Percentiles rank a stretch among this genome's conserved stretches.
These are phyloP conservation scores for Caenorhabditis virilis DNA, from an alignment of 2,888 invertebrate species.

Conservation along the genomic window DNA sequence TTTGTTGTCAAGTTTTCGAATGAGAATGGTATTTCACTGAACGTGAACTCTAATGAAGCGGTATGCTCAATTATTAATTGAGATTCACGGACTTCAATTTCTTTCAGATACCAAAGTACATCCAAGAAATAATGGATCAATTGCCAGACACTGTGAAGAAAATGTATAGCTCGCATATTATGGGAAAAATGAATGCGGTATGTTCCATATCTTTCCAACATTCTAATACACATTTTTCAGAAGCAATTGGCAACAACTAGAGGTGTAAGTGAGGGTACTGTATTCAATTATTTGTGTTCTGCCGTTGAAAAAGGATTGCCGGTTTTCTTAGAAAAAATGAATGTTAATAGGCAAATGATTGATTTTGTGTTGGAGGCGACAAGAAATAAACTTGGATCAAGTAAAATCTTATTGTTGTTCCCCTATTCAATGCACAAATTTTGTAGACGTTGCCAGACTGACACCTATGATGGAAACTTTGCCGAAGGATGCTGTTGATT, in stretches of 20 bases:
- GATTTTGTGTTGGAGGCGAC: slow-evolving; percentile 29
- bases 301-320: slow-evolving; percentile 51
- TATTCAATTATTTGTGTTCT: slow-evolving; percentile 30
- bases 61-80: neutral
- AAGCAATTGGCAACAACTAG: slow-evolving; percentile 13
- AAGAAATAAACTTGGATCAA: slow-evolving; percentile 11
- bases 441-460: slow-evolving; percentile 50
- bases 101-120: slow-evolving; percentile 17
- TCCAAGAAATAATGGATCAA: slow-evolving; percentile 13
- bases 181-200: slow-evolving; percentile 10
- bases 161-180: slow-evolving; percentile 24
- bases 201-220: neutral
- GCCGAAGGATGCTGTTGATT: slow-evolving; percentile 38
- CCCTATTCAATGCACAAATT: neutral
- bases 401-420: too few relatives aligned
- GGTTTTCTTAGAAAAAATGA: slow-evolving; percentile 45
- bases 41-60: slow-evolving; percentile 21
- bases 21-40: slow-evolving; percentile 14
- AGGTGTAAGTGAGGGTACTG: slow-evolving; percentile 30
- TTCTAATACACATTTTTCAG: slow-evolving; percentile 18
- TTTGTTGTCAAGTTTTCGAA: slow-evolving; percentile 33
- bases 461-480: slow-evolving; percentile 55
- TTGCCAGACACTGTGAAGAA: slow-evolving; percentile 11
- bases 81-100: neutral
- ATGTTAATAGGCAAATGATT: slow-evolving; percentile 31